Conservation (phyloP, 1,140 invertebrate genomes). For the Acromyrmex charruanus region DNA sequence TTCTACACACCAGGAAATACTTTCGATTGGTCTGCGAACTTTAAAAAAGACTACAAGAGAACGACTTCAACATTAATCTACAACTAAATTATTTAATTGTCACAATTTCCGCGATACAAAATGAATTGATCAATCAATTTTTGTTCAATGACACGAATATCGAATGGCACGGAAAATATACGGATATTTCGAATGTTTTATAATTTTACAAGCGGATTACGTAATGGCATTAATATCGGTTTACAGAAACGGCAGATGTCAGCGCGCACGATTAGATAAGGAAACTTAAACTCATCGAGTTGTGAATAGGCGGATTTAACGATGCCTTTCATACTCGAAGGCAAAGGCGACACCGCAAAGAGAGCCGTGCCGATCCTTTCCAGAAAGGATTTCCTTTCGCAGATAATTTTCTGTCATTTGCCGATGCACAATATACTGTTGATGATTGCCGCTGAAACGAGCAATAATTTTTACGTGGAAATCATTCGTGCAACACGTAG, state of each 20-base stretch:
- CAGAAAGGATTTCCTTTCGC: conserved; percentile 41
- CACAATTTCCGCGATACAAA: background rate
- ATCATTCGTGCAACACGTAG: conserved; percentile 33
- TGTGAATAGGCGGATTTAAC: conserved; percentile 32
- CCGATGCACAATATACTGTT: conserved; percentile 18
- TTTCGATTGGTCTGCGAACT: conserved; percentile 7
- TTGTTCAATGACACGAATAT: background rate
- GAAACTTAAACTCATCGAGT: conserved; percentile 11
- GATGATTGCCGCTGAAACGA: conserved; percentile 65
- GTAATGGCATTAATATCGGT: conserved; percentile 17
- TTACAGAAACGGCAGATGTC: conserved; percentile 1
- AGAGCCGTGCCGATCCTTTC: conserved; percentile 9
- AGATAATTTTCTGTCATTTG: conserved; percentile 70
- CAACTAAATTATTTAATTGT: background rate
- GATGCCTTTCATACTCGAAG: conserved; percentile 15
- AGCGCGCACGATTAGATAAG: conserved; percentile 49
- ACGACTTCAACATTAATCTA: conserved; percentile 27
- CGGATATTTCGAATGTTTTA: background rate
- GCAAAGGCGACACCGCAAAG: conserved; percentile 16
- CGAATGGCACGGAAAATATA: background rate
- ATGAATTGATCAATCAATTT: background rate
- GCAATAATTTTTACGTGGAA: conserved; percentile 54
- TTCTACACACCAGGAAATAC: conserved; percentile 44
- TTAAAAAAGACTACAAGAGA: conserved; percentile 17
- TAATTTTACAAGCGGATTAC: background rate